Base-by-base conservation (phyloP, 1,140 invertebrate genomes). In the Ostrea denselamellosa region DNA sequence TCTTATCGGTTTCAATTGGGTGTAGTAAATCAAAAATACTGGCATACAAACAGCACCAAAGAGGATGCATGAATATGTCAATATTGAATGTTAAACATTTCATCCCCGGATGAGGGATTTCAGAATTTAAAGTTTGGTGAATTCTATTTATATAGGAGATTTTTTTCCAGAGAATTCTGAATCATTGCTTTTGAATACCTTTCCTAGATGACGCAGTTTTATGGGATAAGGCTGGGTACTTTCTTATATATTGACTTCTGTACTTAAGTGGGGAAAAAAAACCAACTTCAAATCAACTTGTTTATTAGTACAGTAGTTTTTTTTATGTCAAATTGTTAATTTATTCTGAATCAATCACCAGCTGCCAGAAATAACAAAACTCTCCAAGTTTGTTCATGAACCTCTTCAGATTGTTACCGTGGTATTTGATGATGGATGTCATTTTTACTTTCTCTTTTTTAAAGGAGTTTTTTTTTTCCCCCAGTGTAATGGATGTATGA, bases 21-120 rank as follows among this genome's bases (percentile, higher is more conserved):
- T 77, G 68, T 77, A 28, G 28, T 77, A 77, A 77, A 77, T 77
- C 68, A 77, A 25, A 77, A 77, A 12, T 77, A 14, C 8, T 7
- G 25, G 12, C 68, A 28, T 17, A 77, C 68, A 77, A 77, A 34
- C 68, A 3, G 22, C 25, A 12, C 25, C 68, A 28, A 17, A 12
- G 25, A 77, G 68, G 68, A 77, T 77, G 68, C 68, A 77, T 77
- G 68, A 25, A 77, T 28, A 77, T 28, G 68, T 77, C 25, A 77
- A 77, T 77, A 77, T 77, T 77, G 68, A 77, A 77, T 25, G 28
- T 77, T 34, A 77, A 77, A 77, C 68, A 77, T 77, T 77, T 34
- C 68, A 77, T 77, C 68, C 68, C 68, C 12, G 68, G 68, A 77
- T 77, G 68, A 77, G 68, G 68, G 28, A 77, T 77, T 77, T 77